A percentile compares a stretch with the other conserved stretches of the same genome.
These are phyloP conservation scores for Paracanthobrama guichenoti DNA, from an alignment of 2,113 vertebrate species.

Conservation along the genomic window DNA sequence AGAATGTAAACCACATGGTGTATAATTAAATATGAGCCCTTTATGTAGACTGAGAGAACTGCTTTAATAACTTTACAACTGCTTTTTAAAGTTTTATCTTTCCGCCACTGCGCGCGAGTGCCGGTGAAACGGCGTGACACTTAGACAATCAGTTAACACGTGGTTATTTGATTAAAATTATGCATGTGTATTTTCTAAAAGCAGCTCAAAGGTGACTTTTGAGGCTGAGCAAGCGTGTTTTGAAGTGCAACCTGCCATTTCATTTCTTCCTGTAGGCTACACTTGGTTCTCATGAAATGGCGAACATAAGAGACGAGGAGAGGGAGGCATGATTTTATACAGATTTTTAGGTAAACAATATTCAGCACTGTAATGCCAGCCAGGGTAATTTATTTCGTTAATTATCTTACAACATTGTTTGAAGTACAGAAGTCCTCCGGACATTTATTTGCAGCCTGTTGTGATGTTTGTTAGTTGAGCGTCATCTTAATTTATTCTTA, in stretches of 20 bases:
- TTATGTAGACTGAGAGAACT: too few relatives aligned
- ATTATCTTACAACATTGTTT: neutral
- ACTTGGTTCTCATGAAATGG: conserved; percentile 41
- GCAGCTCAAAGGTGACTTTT: neutral
- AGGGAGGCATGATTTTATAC: neutral
- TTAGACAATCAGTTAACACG: neutral
- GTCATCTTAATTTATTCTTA: neutral
- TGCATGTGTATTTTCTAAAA: neutral
- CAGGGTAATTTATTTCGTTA: neutral
- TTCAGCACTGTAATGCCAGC: neutral
- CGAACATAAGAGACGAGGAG: conserved; percentile 19
- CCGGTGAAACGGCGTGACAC: neutral
- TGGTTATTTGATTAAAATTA: neutral
- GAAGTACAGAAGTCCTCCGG: neutral
- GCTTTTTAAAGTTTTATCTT: neutral
- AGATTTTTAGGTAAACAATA: conserved; percentile 17
- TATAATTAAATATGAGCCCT: neutral
- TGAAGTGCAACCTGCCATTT: conserved; percentile 38
- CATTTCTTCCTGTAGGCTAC: neutral
- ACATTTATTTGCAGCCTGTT: neutral
- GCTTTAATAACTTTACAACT: neutral
- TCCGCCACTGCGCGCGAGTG: neutral
- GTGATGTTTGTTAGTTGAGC: neutral
- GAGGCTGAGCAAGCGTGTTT: neutral
- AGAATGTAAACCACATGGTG: neutral